A percentile compares a stretch with the other conserved stretches of the same genome.
Evolutionary conservation across 1,140 invertebrate species (phyloP).

Genomic region (Apis florea): DNA sequence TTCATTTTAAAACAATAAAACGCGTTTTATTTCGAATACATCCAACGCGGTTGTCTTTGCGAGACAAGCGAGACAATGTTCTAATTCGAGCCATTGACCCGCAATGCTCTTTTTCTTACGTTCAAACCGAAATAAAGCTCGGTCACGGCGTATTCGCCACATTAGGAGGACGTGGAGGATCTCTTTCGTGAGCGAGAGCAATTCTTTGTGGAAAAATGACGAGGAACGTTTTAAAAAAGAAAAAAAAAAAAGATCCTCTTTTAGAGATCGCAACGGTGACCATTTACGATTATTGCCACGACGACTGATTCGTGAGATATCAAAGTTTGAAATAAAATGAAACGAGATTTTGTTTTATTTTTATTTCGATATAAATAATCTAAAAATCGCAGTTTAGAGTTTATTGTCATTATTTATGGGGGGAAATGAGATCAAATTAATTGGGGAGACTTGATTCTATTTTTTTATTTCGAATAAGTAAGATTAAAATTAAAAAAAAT

Average conservation of each 20-base stretch:
- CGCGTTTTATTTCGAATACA: no score
- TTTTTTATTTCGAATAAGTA: no score
- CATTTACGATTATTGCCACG: background rate
- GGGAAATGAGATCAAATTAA: no score
- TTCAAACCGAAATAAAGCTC: background rate
- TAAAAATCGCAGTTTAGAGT: no score
- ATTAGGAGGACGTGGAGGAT: constrained; percentile 4
- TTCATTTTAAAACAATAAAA: background rate
- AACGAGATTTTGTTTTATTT: no score
- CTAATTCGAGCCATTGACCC: constrained; percentile 2
- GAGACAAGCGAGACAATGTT: background rate
- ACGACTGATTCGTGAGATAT: background rate
- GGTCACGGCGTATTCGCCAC: background rate
- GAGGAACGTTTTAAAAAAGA: background rate
- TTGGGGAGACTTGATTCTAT: no score
- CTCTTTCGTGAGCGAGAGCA: background rate
- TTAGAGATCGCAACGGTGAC: background rate
- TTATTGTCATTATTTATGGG: no score
- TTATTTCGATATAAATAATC: no score
- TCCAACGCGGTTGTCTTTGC: background rate
- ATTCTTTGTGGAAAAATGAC: background rate
- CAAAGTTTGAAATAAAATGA: background rate
- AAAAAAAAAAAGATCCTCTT: background rate
- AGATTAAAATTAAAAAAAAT: no score
- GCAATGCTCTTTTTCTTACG: background rate